A percentile compares a stretch with the other conserved stretches of the same genome.
phyloP scores from a whole-genome alignment of 2,797 vertebrate genomes.

The Clarias fuscus region DNA sequence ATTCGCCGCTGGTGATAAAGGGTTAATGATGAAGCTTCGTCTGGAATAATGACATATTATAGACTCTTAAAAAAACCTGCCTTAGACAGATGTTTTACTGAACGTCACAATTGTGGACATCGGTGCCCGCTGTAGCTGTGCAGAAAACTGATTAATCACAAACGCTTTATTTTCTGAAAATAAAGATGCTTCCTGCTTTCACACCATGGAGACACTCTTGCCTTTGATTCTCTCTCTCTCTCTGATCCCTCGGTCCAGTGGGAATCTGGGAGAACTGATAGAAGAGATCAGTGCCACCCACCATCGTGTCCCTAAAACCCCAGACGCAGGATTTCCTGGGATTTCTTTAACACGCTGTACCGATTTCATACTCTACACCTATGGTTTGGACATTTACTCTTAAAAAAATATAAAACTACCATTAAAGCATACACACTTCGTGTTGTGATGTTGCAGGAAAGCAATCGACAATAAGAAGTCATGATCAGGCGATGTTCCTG shows the following conservation, averaged over 20 bases:
- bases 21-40: background rate
- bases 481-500: background rate
- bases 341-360: background rate
- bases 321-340: background rate
- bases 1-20: background rate
- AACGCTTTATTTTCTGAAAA: background rate
- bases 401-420: background rate
- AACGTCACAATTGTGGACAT: background rate
- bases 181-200: background rate
- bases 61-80: background rate
- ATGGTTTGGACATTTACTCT: background rate
- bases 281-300: slow-evolving; percentile 8
- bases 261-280: background rate
- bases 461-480: background rate
- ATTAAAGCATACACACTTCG: background rate
- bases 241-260: slow-evolving; percentile 3
- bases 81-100: background rate
- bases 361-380: background rate
- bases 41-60: background rate
- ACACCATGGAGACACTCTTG: background rate
- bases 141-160: background rate
- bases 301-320: background rate
- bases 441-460: background rate
- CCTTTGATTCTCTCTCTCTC: background rate
- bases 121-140: background rate